A percentile compares a stretch with the other conserved stretches of the same genome.
These are phyloP conservation scores for Manis pentadactyla DNA, from an alignment of 2,797 vertebrate genomes.

Conservation along the genomic window DNA sequence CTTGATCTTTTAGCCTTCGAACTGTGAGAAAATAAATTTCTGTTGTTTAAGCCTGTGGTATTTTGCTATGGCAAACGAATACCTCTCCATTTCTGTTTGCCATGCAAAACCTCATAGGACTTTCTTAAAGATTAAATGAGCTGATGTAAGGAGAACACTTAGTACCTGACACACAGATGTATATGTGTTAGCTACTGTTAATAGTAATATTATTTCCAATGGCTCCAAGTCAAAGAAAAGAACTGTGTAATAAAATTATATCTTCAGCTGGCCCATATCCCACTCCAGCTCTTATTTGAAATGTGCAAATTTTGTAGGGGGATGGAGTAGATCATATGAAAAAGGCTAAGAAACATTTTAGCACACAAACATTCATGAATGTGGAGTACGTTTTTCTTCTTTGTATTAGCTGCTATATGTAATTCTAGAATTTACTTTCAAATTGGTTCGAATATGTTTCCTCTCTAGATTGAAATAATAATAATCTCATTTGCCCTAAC, in stretches of 20 bases:
- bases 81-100: not conserved
- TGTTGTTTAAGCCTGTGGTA: not conserved
- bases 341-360: slow-evolving; percentile 43
- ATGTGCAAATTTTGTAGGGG: not conserved
- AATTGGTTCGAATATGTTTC: slow-evolving; percentile 59
- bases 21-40: not conserved
- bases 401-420: slow-evolving; percentile 60
- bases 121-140: not conserved
- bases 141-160: not conserved
- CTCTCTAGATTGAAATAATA: slow-evolving; percentile 72
- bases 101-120: not conserved
- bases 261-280: not conserved
- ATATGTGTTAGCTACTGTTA: not conserved
- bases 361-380: not conserved
- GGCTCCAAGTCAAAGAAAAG: not conserved
- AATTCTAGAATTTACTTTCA: slow-evolving; percentile 74
- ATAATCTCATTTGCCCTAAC: slow-evolving; percentile 80
- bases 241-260: not conserved
- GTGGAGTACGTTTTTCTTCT: slow-evolving; percentile 48
- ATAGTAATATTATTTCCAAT: not conserved
- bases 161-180: not conserved
- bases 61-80: not conserved
- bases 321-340: not conserved
- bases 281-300: slow-evolving; percentile 9
- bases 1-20: not conserved